These are phyloP conservation scores for Eretmocerus hayati DNA, from an alignment of 2,888 invertebrate species.

Conservation along the genomic window DNA sequence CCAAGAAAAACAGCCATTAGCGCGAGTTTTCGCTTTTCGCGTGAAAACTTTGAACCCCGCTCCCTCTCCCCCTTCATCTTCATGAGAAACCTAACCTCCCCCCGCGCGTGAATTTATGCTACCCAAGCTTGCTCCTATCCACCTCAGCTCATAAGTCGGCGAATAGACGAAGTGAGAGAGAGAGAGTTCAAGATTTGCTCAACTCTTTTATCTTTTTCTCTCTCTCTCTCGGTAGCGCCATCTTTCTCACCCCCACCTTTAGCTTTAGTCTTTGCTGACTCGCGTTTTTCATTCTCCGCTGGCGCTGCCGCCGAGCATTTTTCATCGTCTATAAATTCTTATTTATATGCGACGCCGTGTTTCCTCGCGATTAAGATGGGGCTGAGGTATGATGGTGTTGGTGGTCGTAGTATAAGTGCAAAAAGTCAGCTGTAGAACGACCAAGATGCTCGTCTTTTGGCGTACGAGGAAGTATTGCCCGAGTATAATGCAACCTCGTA, in stretches of 20 bases:
- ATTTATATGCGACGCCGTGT: conserved; percentile 45
- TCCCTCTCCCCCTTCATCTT: neutral
- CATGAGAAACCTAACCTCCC: no score
- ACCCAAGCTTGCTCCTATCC: conserved; percentile 1
- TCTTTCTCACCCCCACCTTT: conserved; percentile 1
- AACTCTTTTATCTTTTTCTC: conserved; percentile 30
- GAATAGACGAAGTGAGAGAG: conserved; percentile 10
- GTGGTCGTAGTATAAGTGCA: no score
- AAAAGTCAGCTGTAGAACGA: no score
- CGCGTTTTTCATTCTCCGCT: conserved; percentile 7
- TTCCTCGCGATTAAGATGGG: conserved; percentile 41
- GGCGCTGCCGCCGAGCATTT: conserved; percentile 31
- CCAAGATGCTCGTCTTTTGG: no score
- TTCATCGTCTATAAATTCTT: conserved; percentile 47
- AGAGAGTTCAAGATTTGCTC: conserved; percentile 27
- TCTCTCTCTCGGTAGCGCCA: conserved; percentile 18
- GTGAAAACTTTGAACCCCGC: conserved; percentile 41
- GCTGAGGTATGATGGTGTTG: no score
- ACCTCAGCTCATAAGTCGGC: no score
- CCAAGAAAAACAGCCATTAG: conserved; percentile 48
- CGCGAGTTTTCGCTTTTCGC: conserved; percentile 47
- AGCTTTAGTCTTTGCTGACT: conserved; percentile 16
- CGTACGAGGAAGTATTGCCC: no score
- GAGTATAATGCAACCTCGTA: no score
- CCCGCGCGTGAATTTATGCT: conserved; percentile 29